These are phyloP conservation scores for Lissonota sp. DNA, from an alignment of 2,888 invertebrate species.

Conservation along the genomic window DNA sequence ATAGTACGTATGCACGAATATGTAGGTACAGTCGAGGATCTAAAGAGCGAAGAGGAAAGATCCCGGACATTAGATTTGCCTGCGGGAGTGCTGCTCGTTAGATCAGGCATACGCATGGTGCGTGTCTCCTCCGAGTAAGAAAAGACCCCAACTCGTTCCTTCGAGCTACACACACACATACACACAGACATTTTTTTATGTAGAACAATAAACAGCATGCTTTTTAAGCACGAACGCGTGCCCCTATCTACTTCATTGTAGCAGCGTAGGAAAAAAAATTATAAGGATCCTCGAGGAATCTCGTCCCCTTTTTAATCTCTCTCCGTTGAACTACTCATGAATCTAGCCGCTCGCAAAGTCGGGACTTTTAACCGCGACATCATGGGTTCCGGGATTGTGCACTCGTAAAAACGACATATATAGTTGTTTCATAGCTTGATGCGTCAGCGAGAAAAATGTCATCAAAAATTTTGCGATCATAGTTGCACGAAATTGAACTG, in stretches of 20 bases:
- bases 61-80: conserved; percentile 75
- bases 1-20: conserved; percentile 17
- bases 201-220: conserved; percentile 27
- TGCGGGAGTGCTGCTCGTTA: conserved; percentile 76
- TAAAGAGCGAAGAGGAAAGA: conserved; percentile 56
- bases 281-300: conserved; percentile 35
- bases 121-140: conserved; percentile 78
- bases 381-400: no score
- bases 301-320: neutral
- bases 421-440: no score
- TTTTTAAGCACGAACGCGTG: conserved; percentile 59
- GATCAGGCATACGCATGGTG: conserved; percentile 81
- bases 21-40: conserved; percentile 31
- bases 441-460: no score
- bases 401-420: no score
- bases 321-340: neutral
- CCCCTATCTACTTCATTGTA: conserved; percentile 41
- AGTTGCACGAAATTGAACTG: no score
- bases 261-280: conserved; percentile 9
- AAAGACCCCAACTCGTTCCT: conserved; percentile 52
- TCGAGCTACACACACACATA: conserved; percentile 25
- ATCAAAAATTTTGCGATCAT: no score
- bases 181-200: conserved; percentile 19
- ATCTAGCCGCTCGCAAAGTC: neutral
- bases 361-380: no score